Base-by-base conservation (phyloP, 2,113 vertebrate species). In the Lagopus muta region DNA sequence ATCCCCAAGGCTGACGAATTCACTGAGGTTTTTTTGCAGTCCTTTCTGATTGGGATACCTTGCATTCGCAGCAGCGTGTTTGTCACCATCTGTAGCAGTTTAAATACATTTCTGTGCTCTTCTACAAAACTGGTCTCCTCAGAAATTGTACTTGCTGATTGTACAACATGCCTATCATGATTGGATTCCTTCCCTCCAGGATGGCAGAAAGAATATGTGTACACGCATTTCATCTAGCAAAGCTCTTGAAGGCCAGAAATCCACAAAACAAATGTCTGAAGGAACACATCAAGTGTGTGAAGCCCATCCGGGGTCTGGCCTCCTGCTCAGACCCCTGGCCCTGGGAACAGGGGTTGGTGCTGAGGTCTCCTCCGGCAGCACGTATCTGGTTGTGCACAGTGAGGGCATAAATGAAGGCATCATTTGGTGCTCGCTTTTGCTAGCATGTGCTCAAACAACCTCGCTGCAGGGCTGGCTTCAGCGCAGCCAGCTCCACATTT, bases 371-470 rank as follows among this genome's bases (percentile, higher is more conserved):
- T 70, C 18, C 30, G 48, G 8, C 43, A n/a, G 7, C 34, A 14
- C 8, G 6, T 4, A 7, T 30, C 57, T 80, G 25, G 12, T 47
- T 75, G 70, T 48, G 11, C 36, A 43, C 9, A 16, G 67, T 52
- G 38, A 38, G 38, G 38, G 38, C 38, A 38, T 10, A 38, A 38
- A 38, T 38, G 9, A 38, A 38, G 38, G 38, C 11, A 12, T 45
- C 32, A 81, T 67, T 19, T 12, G 16, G 36, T 30, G 24, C 32
- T 14, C n/a, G 71, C 13, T 64, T 92, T 52, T 57, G 36, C 28
- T 78, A 42, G 4, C 9, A 6, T 2, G 2, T 47, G 32, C 62
- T 72, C 20, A 48, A 71, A 0, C 0, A 78, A 66, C 48, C 2
- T 3, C 2, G 0, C 54, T n/a, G 25, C 0, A 1, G 64, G 64